Conservation (phyloP, 1,140 invertebrate species). For the Telenomus remus region DNA sequence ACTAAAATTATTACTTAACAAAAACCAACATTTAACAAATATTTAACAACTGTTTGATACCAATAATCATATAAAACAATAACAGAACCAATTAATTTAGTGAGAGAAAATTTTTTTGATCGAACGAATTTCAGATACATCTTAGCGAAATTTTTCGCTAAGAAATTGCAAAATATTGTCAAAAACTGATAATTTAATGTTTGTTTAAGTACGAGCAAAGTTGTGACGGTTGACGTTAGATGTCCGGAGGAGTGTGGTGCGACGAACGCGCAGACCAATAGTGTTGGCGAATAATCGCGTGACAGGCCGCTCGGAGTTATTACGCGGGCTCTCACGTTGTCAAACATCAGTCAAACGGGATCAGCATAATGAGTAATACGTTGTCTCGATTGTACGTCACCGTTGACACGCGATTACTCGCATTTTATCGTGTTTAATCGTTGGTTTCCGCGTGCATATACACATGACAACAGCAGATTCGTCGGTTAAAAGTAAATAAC, state of each 20-base stretch:
- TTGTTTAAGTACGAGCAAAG: background rate
- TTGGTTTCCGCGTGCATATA: conserved; percentile 38
- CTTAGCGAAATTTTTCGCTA: no score
- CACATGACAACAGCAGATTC: conserved; percentile 4
- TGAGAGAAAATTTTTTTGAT: no score
- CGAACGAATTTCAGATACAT: no score
- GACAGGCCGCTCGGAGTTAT: background rate
- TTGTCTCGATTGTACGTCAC: background rate
- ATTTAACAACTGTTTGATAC: no score
- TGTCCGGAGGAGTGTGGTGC: background rate
- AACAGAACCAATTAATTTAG: no score
- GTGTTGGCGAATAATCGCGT: background rate
- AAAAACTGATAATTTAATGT: no score
- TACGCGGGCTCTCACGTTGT: background rate
- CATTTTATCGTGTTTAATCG: conserved; percentile 18
- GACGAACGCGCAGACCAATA: background rate
- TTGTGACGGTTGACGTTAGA: background rate
- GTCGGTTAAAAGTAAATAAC: conserved; percentile 50
- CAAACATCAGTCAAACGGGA: background rate
- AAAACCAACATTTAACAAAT: no score
- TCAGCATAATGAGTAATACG: conserved; percentile 1
- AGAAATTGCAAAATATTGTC: no score
- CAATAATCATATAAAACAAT: no score
- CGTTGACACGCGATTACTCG: conserved; percentile 10
- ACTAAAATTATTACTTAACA: no score